These are phyloP conservation scores for Larimichthys crocea DNA, from an alignment of 2,113 vertebrate genomes.

Conservation along the genomic window DNA sequence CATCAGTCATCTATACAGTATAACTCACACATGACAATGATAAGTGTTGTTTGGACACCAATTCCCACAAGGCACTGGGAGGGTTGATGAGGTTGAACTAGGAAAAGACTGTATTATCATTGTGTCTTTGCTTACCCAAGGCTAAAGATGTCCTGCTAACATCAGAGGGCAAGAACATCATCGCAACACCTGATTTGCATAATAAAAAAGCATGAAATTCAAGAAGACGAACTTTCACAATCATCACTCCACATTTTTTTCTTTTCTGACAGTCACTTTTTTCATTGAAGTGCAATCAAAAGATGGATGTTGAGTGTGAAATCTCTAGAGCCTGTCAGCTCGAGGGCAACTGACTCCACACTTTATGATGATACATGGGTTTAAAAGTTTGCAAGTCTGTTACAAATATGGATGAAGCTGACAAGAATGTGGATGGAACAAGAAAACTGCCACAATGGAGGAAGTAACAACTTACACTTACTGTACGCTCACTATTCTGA, in stretches of 20 bases:
- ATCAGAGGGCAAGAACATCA: conserved; percentile 9
- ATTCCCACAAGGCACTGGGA: conserved; percentile 50
- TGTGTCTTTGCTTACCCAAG: conserved; percentile 41
- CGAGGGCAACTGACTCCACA: conserved; percentile 29
- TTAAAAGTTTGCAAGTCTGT: conserved; percentile 40
- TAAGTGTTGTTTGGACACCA: conserved; percentile 62
- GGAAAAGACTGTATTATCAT: conserved; percentile 43
- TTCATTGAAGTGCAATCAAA: conserved; percentile 43
- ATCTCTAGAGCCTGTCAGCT: conserved; percentile 42
- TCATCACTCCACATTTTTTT: conserved; percentile 12
- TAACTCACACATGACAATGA: conserved; percentile 49
- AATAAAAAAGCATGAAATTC: conserved; percentile 26
- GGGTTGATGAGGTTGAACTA: conserved; percentile 62
- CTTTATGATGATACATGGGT: conserved; percentile 39
- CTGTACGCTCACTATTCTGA: neutral
- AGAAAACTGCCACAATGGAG: neutral
- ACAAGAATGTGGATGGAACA: neutral
- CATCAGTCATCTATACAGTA: conserved; percentile 37
- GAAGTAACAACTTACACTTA: neutral
- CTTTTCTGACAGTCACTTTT: conserved; percentile 12
- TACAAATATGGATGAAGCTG: conserved; percentile 9
- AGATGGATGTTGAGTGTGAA: conserved; percentile 49
- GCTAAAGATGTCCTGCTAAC: conserved; percentile 43
- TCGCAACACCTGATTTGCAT: conserved; percentile 34
- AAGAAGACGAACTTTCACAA: conserved; percentile 28